Evolutionary conservation across 2,888 invertebrate species (phyloP), one percentile per base, ranked within the genome.

Genomic region (Heliconius cydno): DNA sequence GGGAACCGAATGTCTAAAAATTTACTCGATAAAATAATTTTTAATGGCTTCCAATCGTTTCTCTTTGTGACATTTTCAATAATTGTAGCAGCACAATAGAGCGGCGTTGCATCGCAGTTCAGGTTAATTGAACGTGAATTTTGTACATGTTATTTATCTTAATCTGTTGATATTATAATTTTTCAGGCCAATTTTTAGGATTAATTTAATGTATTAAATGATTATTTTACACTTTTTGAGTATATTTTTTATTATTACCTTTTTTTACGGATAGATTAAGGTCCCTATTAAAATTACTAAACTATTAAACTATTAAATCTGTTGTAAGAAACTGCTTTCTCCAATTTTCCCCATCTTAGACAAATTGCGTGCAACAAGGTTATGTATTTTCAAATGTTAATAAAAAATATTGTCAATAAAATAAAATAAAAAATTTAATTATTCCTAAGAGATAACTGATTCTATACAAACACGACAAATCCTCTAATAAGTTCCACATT

Each of bases 41-140:
- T 92, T 92, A 92, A 93, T 93, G 90, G 87, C 86, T 77, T 84
- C 82, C 84, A 86, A 83, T 82, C 88, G 89, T 90, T 88, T 85
- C 83, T 83, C 84, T 87, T 87, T 87, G 89, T 90, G 91, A 88
- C 90, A 89, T 90, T 90, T 91, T 89, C 88, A 86, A 87, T 87
- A 88, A 90, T 90, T 88, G 88, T 88, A 79, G 83, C 83, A 82
- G 83, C 87, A 87, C 86, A 88, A 87, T 86, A 77, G 78, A 82
- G 80, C 34, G 85, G 46, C 41, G 63, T 75, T 82, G 76, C 81
- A 80, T 73, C 67, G 80, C 78, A 73, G 81, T 80, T 79, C 68
- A 52, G 68, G 77, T 82, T 84, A 90, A 90, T 90, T 91, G 89
- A 84, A 87, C 87, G 89, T 92, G 90, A 89, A 91, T 92, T 89